Percentiles rank a stretch among this genome's conserved stretches.
phyloP scores from a whole-genome alignment of 2,888 invertebrate genomes.

The Stegana nigrithorax region DNA sequence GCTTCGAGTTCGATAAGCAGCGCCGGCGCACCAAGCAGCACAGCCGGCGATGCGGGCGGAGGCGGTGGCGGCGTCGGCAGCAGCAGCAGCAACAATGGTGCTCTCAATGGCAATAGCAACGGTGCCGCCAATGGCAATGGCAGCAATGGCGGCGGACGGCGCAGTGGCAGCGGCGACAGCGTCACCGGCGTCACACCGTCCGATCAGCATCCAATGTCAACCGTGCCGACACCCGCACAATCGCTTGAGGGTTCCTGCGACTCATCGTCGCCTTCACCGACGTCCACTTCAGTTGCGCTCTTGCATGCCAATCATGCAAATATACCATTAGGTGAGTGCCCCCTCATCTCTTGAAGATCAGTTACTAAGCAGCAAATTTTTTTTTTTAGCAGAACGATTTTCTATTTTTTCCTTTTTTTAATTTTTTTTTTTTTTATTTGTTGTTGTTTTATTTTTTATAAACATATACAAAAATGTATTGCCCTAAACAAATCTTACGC shows the following conservation, averaged over 20 bases:
- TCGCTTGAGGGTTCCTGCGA: slow-evolving; percentile 71
- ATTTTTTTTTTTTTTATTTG: no score
- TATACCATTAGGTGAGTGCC: slow-evolving; percentile 63
- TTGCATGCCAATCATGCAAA: slow-evolving; percentile 69
- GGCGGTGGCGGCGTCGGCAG: slow-evolving; percentile 35
- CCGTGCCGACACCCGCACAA: slow-evolving; percentile 67
- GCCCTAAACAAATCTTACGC: no score
- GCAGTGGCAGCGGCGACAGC: slow-evolving; percentile 29
- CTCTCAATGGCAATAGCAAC: slow-evolving; percentile 65
- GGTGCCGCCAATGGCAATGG: slow-evolving; percentile 33
- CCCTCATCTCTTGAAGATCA: no score
- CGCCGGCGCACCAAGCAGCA: slow-evolving; percentile 40
- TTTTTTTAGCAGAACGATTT: no score
- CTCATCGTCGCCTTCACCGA: slow-evolving; percentile 74
- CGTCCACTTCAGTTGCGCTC: slow-evolving; percentile 70
- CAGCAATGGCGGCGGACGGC: slow-evolving; percentile 24
- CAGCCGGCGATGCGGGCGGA: slow-evolving; percentile 33
- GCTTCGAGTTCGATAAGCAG: slow-evolving; percentile 16
- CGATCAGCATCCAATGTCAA: slow-evolving; percentile 66
- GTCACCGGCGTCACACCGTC: slow-evolving; percentile 43
- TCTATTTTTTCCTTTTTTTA: no score
- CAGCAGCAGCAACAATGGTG: slow-evolving; percentile 58
- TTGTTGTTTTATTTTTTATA: slow-evolving; percentile 55
- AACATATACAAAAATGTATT: slow-evolving; percentile 33
- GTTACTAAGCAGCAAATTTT: no score